Evolutionary conservation across 2,113 vertebrate species (phyloP).

Genomic region (Engraulis encrasicolus): DNA sequence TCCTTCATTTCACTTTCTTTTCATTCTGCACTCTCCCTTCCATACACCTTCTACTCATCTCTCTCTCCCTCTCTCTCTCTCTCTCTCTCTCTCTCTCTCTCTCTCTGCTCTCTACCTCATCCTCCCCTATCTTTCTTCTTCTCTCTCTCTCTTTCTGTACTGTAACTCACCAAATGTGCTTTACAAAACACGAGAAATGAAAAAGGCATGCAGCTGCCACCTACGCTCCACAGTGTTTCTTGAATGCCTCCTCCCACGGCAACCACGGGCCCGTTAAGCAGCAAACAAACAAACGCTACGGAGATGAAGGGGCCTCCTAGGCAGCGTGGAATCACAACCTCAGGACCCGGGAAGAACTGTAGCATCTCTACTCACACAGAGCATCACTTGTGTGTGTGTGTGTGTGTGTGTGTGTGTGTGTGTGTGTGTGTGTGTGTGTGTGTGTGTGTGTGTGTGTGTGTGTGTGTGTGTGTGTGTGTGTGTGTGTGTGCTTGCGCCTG

Average conservation of each 20-base stretch:
- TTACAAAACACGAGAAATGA: no score
- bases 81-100: no score
- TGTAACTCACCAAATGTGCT: no score
- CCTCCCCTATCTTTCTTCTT: no score
- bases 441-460: not conserved
- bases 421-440: not conserved
- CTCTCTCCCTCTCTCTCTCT: no score
- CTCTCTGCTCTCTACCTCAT: no score
- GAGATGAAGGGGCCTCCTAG: not conserved
- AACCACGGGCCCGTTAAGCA: not conserved
- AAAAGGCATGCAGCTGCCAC: not conserved
- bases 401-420: not conserved
- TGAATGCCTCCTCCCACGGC: not conserved
- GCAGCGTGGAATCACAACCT: not conserved
- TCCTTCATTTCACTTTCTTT: no score
- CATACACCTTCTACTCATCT: no score
- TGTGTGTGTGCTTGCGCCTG: not conserved
- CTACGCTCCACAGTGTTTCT: not conserved
- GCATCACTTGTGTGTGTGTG: not conserved
- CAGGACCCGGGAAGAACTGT: not conserved
- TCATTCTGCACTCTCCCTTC: no score
- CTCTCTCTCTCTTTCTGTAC: no score
- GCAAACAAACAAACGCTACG: not conserved
- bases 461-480: conserved; percentile 6
- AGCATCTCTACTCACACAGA: not conserved